Evolutionary conservation across 2,113 vertebrate genomes (phyloP), one percentile per base, ranked within the genome.

Genomic region (Trematocara variabile): DNA sequence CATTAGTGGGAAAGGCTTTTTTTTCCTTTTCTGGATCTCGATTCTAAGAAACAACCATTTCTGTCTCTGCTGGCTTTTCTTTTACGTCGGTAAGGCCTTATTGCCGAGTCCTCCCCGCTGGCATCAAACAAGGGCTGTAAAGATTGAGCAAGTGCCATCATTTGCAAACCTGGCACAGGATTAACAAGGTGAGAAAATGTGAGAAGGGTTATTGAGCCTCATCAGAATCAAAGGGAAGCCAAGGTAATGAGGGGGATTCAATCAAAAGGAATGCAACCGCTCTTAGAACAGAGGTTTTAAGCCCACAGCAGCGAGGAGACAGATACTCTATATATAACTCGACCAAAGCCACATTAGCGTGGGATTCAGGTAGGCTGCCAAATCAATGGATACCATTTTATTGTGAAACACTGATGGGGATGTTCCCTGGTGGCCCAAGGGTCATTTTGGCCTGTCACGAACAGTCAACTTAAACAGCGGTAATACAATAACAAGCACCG

Each of bases 1-100:
- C 93, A 94, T 95, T 94, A 94, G 92, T 5, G 54, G 33, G 34
- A 87, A 82, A 82, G 68, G 58, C 78, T 88, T 54, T 85, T 60
- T 85, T 60, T 84, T n/a, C n/a, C 25, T 25, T 68, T 25, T 37
- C 83, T n/a, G 58, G 87, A 82, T 87, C 68, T 87, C 2, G 2
- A 68, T 53, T 84, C 75, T 4, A 16, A 85, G 80, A 88, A 88
- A 91, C 7, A 2, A 58, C 68, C 60, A 83, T 91, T 90, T 86
- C 80, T 82, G 77, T 75, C 87, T 81, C 44, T 6, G 46, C 30
- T 79, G 81, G 52, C 68, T 70, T 55, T 75, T 33, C 10, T 84
- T 87, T 73, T 85, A 82, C 58, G 65, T 58, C 1, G 3, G 41
- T 28, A 86, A 80, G 80, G 6, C 7, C 44, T 28, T 7, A 79